Base-by-base conservation (phyloP, 2,113 vertebrate genomes). In the Sprattus sprattus region DNA sequence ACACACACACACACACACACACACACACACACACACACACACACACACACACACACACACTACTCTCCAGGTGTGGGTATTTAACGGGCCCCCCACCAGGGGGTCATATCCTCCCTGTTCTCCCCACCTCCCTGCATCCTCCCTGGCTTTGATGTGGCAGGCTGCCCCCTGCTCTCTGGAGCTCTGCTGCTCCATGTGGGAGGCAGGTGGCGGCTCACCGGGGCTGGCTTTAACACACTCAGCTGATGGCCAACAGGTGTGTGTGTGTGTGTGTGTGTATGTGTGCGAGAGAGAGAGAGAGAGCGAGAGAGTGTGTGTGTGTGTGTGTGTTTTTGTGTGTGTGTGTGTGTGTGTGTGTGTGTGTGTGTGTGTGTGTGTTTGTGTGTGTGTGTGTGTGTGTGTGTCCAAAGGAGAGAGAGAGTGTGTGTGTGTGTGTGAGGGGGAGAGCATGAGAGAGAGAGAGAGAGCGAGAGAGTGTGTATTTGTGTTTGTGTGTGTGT, bases 1-100 rank as follows among this genome's bases (percentile, higher is more conserved):
- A 81, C 80, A 81, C 44, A 81, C 80, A 81, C 80, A 81, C 75
- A 81, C 80, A 81, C 80, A 81, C 80, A 81, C 80, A 81, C 80
- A 81, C 80, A 81, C 32, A 81, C 80, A 45, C 80, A 81, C 80
- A 81, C 80, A 81, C 80, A 81, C 80, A 82, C 81, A 82, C 45
- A 82, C 81, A 82, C 81, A 64, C 57, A n/a, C 57, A 71, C 25
- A 28, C 25, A 71, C 64, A 71, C n/a, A 71, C 4, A 6, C n/a
- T 22, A n/a, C 6, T 25, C 25, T 71, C 64, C 64, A 71, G 64
- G n/a, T 71, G 64, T 67, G 64, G 10, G 11, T 71, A 28, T 71
- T 71, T 71, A 71, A 28, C 22, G 3, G 3, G 4, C 3, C 64
- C 64, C 39, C n/a, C 64, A 28, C 64, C n/a, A 32, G 64, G 64